Evolutionary conservation across 2,797 vertebrate species (phyloP), one percentile per base, ranked within the genome.

Genomic region (Sebastes oblongus): DNA sequence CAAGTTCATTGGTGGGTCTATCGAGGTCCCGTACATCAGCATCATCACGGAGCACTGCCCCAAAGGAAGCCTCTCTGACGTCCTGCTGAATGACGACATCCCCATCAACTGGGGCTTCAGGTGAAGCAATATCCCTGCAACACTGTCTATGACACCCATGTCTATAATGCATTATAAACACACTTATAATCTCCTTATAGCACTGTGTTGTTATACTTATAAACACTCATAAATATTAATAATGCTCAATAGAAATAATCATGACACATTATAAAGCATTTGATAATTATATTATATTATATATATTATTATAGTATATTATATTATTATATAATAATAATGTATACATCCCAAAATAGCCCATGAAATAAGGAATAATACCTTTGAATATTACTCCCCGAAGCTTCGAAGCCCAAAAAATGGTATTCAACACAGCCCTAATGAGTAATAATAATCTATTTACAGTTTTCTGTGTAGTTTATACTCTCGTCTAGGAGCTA

Each of bases 31-130:
- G 0, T 94, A 91, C 9, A 75, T 96, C 66, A 91, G 85, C 90
- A 93, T 96, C 77, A 92, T 96, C 74, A 95, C 95, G 2, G 96
- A 96, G 79, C 87, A 96, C 83, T 96, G 95, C 81, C 96, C 96
- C 29, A 96, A 96, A 83, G 96, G 96, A 83, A 97, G 96, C 74
- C 91, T 96, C 73, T 89, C 92, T 2, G 95, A 96, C 13, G 95
- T 96, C 42, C 94, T 95, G 67, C 84, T 96, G 60, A 96, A 95
- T 58, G 92, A 96, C 18, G 95, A 96, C 24, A 73, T 96, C 60
- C 95, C 96, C n/a, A 95, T 96, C 76, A 96, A 96, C 91, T 96
- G 95, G 86, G 95, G 96, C 5, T 97, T 96, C 87, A 94, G 95
- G 95, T 96, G 75, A 90, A 77, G 70, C 22, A 55, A 12, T 2